A percentile compares a stretch with the other conserved stretches of the same genome.
These are phyloP conservation scores for Mystacides longicornis DNA, from an alignment of 2,888 invertebrate genomes.

Conservation along the genomic window DNA sequence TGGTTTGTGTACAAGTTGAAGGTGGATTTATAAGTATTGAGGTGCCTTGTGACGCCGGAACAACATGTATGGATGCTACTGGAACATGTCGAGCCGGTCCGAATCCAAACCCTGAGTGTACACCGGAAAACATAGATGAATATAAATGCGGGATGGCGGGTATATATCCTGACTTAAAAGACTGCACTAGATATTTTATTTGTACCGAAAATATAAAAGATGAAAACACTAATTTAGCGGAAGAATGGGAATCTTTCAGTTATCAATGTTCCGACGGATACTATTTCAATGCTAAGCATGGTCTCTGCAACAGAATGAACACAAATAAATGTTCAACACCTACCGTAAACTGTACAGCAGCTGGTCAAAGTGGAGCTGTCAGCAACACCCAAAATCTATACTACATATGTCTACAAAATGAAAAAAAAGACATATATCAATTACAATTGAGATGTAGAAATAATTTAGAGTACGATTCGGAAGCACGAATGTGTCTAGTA, in stretches of 20 bases:
- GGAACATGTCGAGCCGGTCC: slow-evolving; percentile 8
- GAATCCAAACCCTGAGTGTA: slow-evolving; percentile 18
- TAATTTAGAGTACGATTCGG: neutral
- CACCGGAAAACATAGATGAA: neutral
- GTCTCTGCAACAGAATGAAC: neutral
- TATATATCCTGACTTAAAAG: slow-evolving; percentile 16
- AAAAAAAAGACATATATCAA: neutral
- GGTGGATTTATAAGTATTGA: no score
- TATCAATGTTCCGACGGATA: neutral
- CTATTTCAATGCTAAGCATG: neutral
- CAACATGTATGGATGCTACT: slow-evolving; percentile 11
- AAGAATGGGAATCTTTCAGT: no score
- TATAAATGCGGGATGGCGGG: slow-evolving; percentile 15
- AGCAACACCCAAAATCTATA: slow-evolving; percentile 12
- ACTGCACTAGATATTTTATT: slow-evolving; percentile 18
- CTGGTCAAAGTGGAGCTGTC: slow-evolving; percentile 6
- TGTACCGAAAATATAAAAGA: slow-evolving; percentile 12
- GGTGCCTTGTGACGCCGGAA: no score
- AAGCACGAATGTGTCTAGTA: neutral
- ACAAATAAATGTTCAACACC: neutral
- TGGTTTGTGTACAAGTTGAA: no score
- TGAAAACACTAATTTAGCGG: no score
- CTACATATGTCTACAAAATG: slow-evolving; percentile 13
- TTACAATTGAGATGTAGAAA: slow-evolving; percentile 5
- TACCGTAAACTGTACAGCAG: no score